Conservation (phyloP, 2,888 invertebrate genomes). For the Melipona bicolor region DNA sequence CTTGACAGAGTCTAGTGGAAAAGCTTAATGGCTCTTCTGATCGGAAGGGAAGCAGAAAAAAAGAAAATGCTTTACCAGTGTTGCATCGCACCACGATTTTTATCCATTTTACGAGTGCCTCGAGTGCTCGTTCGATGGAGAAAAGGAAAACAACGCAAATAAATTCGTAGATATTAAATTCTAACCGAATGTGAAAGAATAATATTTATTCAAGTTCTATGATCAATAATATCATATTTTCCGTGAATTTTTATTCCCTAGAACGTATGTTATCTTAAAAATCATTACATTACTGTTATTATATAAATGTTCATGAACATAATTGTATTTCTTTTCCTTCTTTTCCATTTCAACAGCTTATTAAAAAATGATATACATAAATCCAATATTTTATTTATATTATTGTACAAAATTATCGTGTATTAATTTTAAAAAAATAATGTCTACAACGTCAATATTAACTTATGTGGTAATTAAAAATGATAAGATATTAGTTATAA, state of each 20-base stretch:
- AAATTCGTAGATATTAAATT: constrained; percentile 54
- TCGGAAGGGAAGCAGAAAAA: constrained; percentile 37
- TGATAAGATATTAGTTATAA: background rate
- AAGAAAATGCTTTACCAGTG: constrained; percentile 49
- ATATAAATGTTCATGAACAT: background rate
- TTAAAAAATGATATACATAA: background rate
- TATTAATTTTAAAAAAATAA: background rate
- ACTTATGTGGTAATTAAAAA: background rate
- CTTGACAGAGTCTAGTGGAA: constrained; percentile 58
- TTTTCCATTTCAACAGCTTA: background rate
- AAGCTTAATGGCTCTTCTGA: constrained; percentile 53
- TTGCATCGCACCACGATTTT: constrained; percentile 57
- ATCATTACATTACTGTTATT: background rate
- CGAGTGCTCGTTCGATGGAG: constrained; percentile 47
- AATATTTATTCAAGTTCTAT: background rate
- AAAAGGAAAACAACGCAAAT: background rate
- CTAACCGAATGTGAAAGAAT: background rate
- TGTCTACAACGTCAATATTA: background rate
- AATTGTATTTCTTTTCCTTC: background rate
- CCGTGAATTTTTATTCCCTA: background rate
- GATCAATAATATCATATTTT: background rate
- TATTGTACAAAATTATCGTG: background rate
- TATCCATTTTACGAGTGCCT: constrained; percentile 57
- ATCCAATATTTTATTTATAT: background rate
- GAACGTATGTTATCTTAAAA: background rate